A percentile compares a stretch with the other conserved stretches of the same genome.
Evolutionary conservation across 2,888 invertebrate genomes (phyloP).

Genomic region (Melangyna quadrimaculata): DNA sequence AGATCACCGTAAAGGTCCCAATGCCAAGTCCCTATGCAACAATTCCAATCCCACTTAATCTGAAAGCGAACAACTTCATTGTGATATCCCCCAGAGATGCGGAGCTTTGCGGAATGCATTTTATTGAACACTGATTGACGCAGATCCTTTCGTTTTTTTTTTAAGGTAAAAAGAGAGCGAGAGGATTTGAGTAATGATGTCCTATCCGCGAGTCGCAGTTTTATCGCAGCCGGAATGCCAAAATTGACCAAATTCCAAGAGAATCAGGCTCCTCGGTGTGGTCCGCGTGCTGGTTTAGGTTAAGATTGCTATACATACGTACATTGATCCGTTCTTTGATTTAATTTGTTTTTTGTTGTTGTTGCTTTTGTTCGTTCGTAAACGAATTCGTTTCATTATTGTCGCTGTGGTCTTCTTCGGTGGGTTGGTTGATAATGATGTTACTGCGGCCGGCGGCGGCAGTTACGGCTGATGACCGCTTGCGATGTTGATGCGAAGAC

Average conservation of each 20-base stretch:
- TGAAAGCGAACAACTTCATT: conserved; percentile 69
- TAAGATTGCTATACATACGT: conserved; percentile 34
- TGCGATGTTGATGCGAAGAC: conserved; percentile 55
- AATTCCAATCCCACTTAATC: conserved; percentile 67
- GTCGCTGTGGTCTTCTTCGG: conserved; percentile 26
- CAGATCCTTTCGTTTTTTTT: conserved; percentile 48
- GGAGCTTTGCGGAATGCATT: conserved; percentile 55
- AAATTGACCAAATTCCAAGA: conserved; percentile 69
- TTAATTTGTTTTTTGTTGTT: conserved; percentile 6
- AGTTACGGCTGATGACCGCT: conserved; percentile 41
- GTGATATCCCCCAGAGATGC: conserved; percentile 58
- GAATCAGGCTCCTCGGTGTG: conserved; percentile 55
- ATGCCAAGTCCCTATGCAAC: conserved; percentile 25
- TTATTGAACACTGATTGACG: conserved; percentile 70
- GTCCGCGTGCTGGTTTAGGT: conserved; percentile 55
- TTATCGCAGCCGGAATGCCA: conserved; percentile 69
- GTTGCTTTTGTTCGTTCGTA: not conserved
- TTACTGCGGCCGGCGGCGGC: conserved; percentile 21
- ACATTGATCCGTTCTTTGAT: conserved; percentile 39
- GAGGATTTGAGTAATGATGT: conserved; percentile 70
- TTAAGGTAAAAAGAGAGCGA: not conserved
- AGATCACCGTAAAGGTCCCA: conserved; percentile 23
- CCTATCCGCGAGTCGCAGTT: conserved; percentile 45
- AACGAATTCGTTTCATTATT: conserved; percentile 60
- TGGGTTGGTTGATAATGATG: conserved; percentile 62